Evolutionary conservation across 2,888 invertebrate genomes (phyloP).

Genomic region (Holacanthella duospinosa): DNA sequence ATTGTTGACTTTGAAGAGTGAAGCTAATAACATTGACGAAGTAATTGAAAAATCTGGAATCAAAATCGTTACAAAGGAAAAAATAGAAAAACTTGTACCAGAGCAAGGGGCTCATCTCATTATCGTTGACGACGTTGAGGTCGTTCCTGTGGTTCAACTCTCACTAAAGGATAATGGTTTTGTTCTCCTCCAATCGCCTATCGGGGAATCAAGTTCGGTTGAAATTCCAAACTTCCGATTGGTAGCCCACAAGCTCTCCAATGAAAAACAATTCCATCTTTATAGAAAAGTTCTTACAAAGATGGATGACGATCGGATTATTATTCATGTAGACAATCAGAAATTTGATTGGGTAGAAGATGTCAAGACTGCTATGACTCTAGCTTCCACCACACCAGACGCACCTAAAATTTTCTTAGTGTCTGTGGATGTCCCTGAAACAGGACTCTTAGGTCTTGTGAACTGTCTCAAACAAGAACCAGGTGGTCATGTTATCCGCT

Average conservation of each 20-base stretch:
- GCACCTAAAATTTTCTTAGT: slow-evolving; percentile 50
- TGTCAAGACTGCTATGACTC: slow-evolving; percentile 62
- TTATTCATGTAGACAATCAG: slow-evolving; percentile 58
- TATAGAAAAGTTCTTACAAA: slow-evolving; percentile 47
- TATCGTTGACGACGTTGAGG: slow-evolving; percentile 52
- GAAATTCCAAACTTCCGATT: slow-evolving; percentile 46
- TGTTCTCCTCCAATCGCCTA: slow-evolving; percentile 45
- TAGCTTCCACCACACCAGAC: slow-evolving; percentile 11
- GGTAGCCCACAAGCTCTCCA: slow-evolving; percentile 54
- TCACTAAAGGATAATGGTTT: slow-evolving; percentile 60
- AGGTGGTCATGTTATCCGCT: slow-evolving; percentile 61
- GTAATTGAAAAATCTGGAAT: slow-evolving; percentile 50
- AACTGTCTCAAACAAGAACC: slow-evolving; percentile 82
- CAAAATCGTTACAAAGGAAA: slow-evolving; percentile 56
- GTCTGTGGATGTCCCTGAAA: slow-evolving; percentile 55
- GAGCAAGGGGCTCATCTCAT: slow-evolving; percentile 60
- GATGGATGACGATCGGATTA: slow-evolving; percentile 36
- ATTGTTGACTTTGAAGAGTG: slow-evolving; percentile 47
- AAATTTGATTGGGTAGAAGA: slow-evolving; percentile 69
- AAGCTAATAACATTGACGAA: slow-evolving; percentile 48
- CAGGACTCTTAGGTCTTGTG: slow-evolving; percentile 76
- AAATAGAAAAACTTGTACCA: slow-evolving; percentile 47
- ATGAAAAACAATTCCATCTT: slow-evolving; percentile 55
- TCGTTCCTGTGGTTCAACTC: slow-evolving; percentile 45
- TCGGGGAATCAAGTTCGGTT: slow-evolving; percentile 7